These are phyloP conservation scores for Monomorium pharaonis DNA, from an alignment of 1,140 invertebrate species.

Conservation along the genomic window DNA sequence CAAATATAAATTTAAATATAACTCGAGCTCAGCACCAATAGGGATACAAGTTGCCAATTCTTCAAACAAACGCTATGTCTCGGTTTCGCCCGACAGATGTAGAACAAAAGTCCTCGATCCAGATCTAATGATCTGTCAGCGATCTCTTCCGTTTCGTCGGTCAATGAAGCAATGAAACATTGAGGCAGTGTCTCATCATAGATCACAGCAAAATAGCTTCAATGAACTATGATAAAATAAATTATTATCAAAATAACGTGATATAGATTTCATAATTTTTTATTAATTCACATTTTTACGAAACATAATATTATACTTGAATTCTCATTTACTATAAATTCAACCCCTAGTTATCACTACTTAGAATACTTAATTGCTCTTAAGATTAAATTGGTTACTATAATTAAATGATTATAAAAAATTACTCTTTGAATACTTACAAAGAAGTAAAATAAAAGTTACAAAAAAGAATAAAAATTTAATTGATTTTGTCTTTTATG, in stretches of 20 bases:
- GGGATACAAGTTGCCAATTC: slow-evolving; percentile 16
- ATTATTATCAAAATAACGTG: not conserved
- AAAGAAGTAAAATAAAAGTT: not conserved
- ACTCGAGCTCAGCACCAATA: not conserved
- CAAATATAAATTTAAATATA: not conserved
- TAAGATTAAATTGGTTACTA: not conserved
- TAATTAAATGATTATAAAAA: not conserved
- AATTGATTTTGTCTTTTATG: not conserved
- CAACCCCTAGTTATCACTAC: not conserved
- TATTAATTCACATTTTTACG: not conserved
- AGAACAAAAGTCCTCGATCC: slow-evolving; percentile 36
- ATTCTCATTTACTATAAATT: not conserved
- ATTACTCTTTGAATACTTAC: not conserved
- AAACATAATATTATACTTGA: not conserved
- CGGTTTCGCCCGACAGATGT: slow-evolving; percentile 2
- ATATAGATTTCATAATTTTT: not conserved
- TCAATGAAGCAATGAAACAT: slow-evolving; percentile 4
- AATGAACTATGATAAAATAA: not conserved
- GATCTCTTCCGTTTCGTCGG: slow-evolving; percentile 21
- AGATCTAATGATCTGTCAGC: not conserved
- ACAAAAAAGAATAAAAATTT: not conserved
- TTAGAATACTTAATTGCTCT: not conserved
- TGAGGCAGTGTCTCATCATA: not conserved
- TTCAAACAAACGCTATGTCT: slow-evolving; percentile 38
- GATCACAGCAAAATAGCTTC: not conserved